phyloP scores from a whole-genome alignment of 1,140 invertebrate species.

The Bombus fervidus region DNA sequence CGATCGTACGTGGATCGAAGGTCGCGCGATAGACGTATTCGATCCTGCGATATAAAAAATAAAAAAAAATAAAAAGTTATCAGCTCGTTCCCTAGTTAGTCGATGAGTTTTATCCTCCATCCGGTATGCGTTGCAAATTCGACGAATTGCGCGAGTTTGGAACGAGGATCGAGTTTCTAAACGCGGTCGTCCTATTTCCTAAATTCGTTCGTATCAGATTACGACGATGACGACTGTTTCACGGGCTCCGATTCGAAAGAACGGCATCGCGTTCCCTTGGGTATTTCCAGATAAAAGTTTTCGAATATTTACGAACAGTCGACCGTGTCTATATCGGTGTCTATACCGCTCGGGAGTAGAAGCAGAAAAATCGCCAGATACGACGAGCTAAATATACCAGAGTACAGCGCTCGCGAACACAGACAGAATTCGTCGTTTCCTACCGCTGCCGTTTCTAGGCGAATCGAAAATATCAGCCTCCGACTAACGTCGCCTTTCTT shows the following conservation, averaged over 20 bases:
- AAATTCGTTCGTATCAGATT: background rate
- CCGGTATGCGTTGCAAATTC: background rate
- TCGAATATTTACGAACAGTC: conserved; percentile 39
- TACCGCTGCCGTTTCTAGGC: background rate
- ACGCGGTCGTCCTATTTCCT: conserved; percentile 1
- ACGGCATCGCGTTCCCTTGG: background rate
- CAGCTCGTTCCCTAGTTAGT: too few species aligned
- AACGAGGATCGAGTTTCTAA: background rate
- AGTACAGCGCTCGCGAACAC: background rate
- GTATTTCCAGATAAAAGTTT: conserved; percentile 13
- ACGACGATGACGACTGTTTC: background rate
- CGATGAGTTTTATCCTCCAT: background rate
- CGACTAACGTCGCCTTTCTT: background rate
- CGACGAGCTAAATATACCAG: conserved; percentile 27
- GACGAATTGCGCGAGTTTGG: background rate
- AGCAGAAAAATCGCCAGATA: conserved; percentile 2
- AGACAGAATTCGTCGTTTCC: background rate
- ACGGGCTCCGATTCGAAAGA: background rate
- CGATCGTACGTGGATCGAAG: too few species aligned
- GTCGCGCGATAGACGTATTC: too few species aligned
- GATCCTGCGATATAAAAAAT: too few species aligned
- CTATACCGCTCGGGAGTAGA: conserved; percentile 3
- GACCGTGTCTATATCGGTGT: background rate
- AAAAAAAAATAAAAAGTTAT: too few species aligned
- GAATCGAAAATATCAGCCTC: background rate